Base-by-base conservation (phyloP, 2,113 vertebrate species). In the Nerophis lumbriciformis region DNA sequence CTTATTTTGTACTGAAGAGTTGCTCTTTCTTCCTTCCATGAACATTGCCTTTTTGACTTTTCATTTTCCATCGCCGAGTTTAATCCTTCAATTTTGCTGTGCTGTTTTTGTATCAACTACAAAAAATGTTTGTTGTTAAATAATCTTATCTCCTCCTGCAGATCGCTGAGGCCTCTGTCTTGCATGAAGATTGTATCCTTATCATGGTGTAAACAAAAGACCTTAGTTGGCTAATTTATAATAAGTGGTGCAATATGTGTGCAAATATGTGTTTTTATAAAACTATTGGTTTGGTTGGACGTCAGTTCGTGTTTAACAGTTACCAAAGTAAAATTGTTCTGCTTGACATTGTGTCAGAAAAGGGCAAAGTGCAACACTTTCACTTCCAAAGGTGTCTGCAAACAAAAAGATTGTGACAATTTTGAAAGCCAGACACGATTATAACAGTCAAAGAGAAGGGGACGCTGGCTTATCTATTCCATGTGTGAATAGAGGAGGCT, bases 151-250 rank as follows among this genome's bases (percentile, higher is more conserved):
- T 77, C 11, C 66, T 55, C 67, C 48, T 71, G 28, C 80, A 99
- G 96, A 94, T 97, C 77, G 95, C 97, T 1, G 96, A 99, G 73
- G 90, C 91, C 59, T 96, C 94, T 85, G 93, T 95, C 79, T 92
- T 90, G 77, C 91, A 94, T 35, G 90, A 92, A 73, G 94, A 99
- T 68, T 98, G 97, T 99, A 99, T 99, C 96, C 93, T 97, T 93
- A 85, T 78, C 35, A 61, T 14, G 63, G 19, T 38, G 16, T 59
- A 1, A 45, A 4, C 42, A 45, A 45, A 12, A 45, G 11, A 42
- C 28, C 48, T 71, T 39, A 69, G 15, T 69, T n/a, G 48, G 8
- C 15, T 3, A 11, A 57, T 57, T 57, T 5, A 54, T 36, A 15
- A 6, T 56, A 42, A 42, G 8, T 42, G 14, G 10, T 37, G 42